Evolutionary conservation across 2,113 vertebrate genomes (phyloP).

Genomic region (Sakesphorus luctuosus): DNA sequence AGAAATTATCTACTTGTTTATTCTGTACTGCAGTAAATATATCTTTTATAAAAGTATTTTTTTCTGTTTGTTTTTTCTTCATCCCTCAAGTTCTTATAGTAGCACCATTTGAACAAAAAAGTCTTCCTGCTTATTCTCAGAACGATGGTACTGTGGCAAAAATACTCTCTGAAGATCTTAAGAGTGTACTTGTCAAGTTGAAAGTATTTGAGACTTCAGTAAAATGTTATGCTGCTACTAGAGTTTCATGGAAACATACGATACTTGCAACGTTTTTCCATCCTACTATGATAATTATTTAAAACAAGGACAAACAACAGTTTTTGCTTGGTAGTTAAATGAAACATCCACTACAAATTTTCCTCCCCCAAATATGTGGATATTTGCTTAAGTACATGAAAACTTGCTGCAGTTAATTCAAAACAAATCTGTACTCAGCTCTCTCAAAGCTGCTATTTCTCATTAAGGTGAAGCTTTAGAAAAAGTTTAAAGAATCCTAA

Average conservation of each 20-base stretch:
- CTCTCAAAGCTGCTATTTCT: neutral
- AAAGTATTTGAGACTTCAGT: neutral
- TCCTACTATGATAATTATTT: neutral
- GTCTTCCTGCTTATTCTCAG: neutral
- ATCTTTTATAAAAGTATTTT: neutral
- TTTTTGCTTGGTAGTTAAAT: neutral
- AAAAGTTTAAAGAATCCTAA: neutral
- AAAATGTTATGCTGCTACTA: neutral
- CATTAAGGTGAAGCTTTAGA: neutral
- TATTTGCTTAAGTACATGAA: neutral
- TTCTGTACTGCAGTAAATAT: neutral
- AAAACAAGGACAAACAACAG: neutral
- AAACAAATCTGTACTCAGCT: neutral
- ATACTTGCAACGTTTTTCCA: neutral
- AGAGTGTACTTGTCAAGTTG: neutral
- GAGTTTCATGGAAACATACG: neutral
- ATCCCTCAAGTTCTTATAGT: neutral
- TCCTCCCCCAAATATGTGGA: neutral
- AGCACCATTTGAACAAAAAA: neutral
- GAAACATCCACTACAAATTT: neutral
- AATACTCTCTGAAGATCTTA: neutral
- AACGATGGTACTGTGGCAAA: neutral
- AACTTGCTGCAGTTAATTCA: neutral
- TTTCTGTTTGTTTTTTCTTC: neutral
- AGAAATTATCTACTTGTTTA: neutral